Base-by-base conservation (phyloP, 2,888 invertebrate species). In the Lasioglossum villosulum region DNA sequence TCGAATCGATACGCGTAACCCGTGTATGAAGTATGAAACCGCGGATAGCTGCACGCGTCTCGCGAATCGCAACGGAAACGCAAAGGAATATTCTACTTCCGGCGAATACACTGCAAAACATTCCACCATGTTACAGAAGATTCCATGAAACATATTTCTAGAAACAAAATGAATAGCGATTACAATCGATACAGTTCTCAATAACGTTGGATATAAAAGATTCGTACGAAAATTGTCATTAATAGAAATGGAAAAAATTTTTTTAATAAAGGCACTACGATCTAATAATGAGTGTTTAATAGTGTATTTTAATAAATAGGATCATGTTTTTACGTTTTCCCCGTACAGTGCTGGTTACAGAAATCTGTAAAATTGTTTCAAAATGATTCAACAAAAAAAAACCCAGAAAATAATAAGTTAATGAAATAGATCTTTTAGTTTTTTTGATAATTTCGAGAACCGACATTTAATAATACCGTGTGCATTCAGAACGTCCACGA, bases 1-100 rank as follows among this genome's bases (percentile, higher is more conserved):
- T 23, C 30, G 56, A 80, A 79, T 80, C 80, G 80, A 79, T 80
- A 79, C 75, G 71, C 45, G 74, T 56, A 56, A 74, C 37, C 66
- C 30, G 66, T 42, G 48, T 68, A 27, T 68, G 4, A 63, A 30
- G 63, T 56, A 56, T 56, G n/a, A 42, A 0, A 34, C 34, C 23
- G 56, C 34, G 66, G 52, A 45, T 34, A 34, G 34, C n/a, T 27
- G 16, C 68, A 19, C 27, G 27, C 37, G 0, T 70, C 45, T 45
- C 66, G 16, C 19, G 34, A 27, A 16, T 34, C 48, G 56, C 12
- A 0, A n/a, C 48, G 23, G 23, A n/a, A 45, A 30, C 30, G 1
- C 6, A n/a, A 66, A 23, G 30, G 8, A 42, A 71, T 66, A 66
- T 37, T 66, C 34, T 3, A 34, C 66, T 34, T 66, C 66, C 34